Evolutionary conservation across 1,140 invertebrate genomes (phyloP), one percentile per base, ranked within the genome.

Genomic region (Archivesica marissinica): DNA sequence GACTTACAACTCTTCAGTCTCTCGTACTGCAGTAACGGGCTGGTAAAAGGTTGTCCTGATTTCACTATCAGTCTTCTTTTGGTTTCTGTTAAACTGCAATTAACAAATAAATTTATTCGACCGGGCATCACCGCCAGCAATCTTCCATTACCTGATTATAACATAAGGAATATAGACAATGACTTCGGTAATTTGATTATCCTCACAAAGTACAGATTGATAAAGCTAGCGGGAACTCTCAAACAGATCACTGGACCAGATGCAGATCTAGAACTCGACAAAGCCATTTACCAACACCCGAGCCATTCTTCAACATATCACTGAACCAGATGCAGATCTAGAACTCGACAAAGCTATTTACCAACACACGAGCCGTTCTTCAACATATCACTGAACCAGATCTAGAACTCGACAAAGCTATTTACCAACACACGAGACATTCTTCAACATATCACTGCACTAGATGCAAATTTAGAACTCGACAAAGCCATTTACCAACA

Each of bases 11-110:
- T 87, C 20, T 82, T 85, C 17, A 91, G 74, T n/a, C 74, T 47
- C 20, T 92, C 89, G 81, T 92, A 92, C 4, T 87, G 87, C 28
- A 68, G 54, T 25, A 88, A 44, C 0, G 91, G 90, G 66, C 88
- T 91, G 35, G 39, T 85, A 81, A 92, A 92, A 35, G 87, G 56
- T 39, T 84, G 54, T 13, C 90, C 87, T 38, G 72, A 79, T 52
- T 90, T 89, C 7, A 86, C 72, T 20, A 92, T 80, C 50, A 92
- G 30, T 25, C 90, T 52, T 41, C 81, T 82, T 72, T 92, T 92
- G 2, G 90, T 91, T 39, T 88, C 86, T 25, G 88, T 83, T 79
- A 92, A 81, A 64, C 68, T 72, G 25, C 15, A 72, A 64, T 17
- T 1, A 59, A 9, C 33, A 59, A 59, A 28, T 59, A 11, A 28